Evolutionary conservation across 2,888 invertebrate species (phyloP), one percentile per base, ranked within the genome.

Genomic region (Bimastos eiseni): DNA sequence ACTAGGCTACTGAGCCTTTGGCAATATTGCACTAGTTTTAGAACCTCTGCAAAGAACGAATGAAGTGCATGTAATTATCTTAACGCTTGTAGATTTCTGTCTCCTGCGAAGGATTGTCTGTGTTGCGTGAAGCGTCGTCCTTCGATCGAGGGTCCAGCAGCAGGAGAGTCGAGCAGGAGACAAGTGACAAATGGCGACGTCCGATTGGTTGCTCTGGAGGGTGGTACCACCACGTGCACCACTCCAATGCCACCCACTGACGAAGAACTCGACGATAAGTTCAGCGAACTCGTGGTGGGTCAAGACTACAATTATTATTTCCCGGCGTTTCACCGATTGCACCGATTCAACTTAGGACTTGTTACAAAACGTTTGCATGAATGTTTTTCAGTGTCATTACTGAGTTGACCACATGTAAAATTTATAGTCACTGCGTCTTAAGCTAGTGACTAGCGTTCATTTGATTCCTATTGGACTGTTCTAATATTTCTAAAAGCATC

Each of bases 231-330:
- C 38, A 30, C 17, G 0, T 34, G 37, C 33, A 37, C n/a, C 8
- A 30, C 37, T 94, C 98, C 98, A 49, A 95, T 98, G 98, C 98
- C 98, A 37, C 92, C 93, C 21, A 97, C 98, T 92, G 97, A 98
- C 94, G 98, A 98, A 93, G 98, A 98, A 95, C 96, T 98, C 93
- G 98, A 98, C 95, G 97, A 97, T 92, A 98, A 97, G 96, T 98
- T 98, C 95, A 97, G 98, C 21, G 98, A 98, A 95, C 96, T 98
- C 93, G 98, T 98, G 95, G 97, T 97, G 94, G 96, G 97, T 96
- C 90, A 36, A 3, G 30, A n/a, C 34, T 21, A 41, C 33, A 36
- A 41, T n/a, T 70, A 41, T n/a, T 70, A 41, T 55, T 55, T 55
- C 55, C 21, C 6, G 33, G 41, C 5, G 24, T 89, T 89, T 8